phyloP scores from a whole-genome alignment of 2,797 vertebrate genomes.

The Anguilla anguilla region DNA sequence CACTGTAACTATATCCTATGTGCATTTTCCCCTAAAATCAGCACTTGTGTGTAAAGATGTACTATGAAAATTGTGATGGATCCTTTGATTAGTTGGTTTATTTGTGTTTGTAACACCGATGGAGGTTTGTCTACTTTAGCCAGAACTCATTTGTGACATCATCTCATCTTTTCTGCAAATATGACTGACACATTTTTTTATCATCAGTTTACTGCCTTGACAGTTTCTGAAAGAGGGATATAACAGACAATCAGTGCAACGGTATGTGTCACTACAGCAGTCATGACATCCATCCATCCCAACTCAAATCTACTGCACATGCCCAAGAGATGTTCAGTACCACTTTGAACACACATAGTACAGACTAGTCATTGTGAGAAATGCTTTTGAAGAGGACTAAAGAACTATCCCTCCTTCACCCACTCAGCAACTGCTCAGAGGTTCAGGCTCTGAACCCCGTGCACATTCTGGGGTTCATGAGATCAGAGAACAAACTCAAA shows the following conservation, averaged over 20 bases:
- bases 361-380: background rate
- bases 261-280: background rate
- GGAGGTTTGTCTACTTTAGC: background rate
- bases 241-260: background rate
- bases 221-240: background rate
- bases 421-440: background rate
- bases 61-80: background rate
- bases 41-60: background rate
- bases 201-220: background rate
- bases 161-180: background rate
- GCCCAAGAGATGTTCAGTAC: background rate
- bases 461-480: constrained; percentile 49
- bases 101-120: background rate
- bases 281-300: background rate
- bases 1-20: constrained; percentile 1
- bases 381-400: background rate
- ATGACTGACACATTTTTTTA: background rate
- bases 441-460: background rate
- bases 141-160: background rate
- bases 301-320: background rate
- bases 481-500: constrained; percentile 66
- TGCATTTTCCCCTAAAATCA: background rate
- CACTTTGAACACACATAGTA: background rate
- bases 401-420: background rate
- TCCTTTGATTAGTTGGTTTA: background rate